Evolutionary conservation across 2,888 invertebrate species (phyloP).

Genomic region (Ochropacha duplaris): DNA sequence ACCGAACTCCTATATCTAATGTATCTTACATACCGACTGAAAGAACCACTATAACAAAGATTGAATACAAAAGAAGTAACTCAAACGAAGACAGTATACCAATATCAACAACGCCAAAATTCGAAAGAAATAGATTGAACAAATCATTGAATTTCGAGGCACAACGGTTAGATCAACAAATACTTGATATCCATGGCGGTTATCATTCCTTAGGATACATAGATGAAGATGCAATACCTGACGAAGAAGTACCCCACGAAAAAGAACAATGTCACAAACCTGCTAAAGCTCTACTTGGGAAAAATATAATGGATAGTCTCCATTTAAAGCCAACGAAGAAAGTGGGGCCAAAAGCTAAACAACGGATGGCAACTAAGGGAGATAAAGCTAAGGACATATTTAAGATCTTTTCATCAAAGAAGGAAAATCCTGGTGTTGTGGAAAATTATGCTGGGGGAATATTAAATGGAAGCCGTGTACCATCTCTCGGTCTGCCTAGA

Average conservation of each 20-base stretch:
- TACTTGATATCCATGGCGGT: constrained; percentile 76
- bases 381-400: constrained; percentile 67
- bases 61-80: constrained; percentile 64
- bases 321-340: constrained; percentile 76
- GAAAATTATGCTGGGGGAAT: constrained; percentile 64
- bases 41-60: constrained; percentile 52
- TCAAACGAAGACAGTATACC: constrained; percentile 66
- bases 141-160: constrained; percentile 77
- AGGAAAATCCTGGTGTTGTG: constrained; percentile 61
- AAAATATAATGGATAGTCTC: constrained; percentile 78
- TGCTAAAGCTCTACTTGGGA: constrained; percentile 68
- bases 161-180: constrained; percentile 76
- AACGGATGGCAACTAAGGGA: constrained; percentile 59
- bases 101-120: constrained; percentile 66
- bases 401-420: constrained; percentile 67
- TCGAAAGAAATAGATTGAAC: constrained; percentile 77
- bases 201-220: constrained; percentile 75
- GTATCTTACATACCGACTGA: constrained; percentile 71
- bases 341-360: constrained; percentile 73
- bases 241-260: constrained; percentile 40
- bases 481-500: constrained; percentile 70
- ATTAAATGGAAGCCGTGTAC: constrained; percentile 68
- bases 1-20: constrained; percentile 76
- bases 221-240: constrained; percentile 59
- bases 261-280: constrained; percentile 66